Conservation (phyloP, 2,113 vertebrate genomes). For the Megatriorchis doriae region DNA sequence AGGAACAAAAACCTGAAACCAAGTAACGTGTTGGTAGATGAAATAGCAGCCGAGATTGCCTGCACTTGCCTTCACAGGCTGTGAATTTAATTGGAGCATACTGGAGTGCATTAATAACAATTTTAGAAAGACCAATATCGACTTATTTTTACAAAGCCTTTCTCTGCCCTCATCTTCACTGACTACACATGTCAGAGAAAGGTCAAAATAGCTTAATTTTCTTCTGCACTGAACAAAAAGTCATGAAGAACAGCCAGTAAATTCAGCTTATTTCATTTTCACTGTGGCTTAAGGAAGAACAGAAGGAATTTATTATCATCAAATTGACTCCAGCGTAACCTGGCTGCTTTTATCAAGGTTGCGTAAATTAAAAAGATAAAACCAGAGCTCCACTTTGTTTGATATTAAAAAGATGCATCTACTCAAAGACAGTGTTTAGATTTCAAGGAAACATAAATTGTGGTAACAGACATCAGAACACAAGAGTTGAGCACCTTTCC, state of each 20-base stretch:
- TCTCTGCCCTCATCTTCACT: neutral
- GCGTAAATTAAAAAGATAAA: neutral
- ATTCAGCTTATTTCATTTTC: neutral
- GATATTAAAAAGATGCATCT: neutral
- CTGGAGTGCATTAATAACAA: neutral
- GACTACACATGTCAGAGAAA: neutral
- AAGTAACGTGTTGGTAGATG: neutral
- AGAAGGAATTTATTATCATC: neutral
- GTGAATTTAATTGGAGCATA: neutral
- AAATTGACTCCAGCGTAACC: neutral
- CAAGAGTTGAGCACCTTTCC: neutral
- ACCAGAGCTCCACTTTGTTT: neutral
- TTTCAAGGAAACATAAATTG: neutral
- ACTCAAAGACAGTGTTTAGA: neutral
- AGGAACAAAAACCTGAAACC: neutral
- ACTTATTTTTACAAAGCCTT: neutral
- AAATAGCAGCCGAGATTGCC: neutral
- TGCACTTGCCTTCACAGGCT: neutral
- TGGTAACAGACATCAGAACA: neutral
- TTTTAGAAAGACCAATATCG: neutral
- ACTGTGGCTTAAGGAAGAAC: neutral
- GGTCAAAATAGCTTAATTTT: constrained; percentile 38
- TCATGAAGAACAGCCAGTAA: neutral
- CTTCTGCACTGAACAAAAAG: neutral
- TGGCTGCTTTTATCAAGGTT: neutral